A percentile compares a stretch with the other conserved stretches of the same genome.
phyloP scores from a whole-genome alignment of 2,888 invertebrate genomes.

The Copidosoma aretas region DNA sequence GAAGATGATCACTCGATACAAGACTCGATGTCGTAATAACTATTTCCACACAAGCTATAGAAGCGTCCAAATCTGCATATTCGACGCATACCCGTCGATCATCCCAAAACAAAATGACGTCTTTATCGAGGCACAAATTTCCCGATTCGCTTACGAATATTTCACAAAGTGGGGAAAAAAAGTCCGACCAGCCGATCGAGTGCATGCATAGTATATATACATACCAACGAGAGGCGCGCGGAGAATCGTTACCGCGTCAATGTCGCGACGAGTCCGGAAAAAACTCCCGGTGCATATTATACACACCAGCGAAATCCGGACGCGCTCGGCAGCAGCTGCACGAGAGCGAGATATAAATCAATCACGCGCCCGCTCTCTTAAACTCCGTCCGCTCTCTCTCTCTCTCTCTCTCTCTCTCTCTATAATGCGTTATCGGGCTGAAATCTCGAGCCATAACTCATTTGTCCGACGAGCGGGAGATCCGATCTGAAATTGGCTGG shows the following conservation, averaged over 20 bases:
- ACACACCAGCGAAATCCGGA: conserved; percentile 6
- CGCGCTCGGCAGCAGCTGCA: neutral
- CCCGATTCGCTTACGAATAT: too few species aligned
- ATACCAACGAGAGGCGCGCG: neutral
- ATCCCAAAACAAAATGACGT: too few species aligned
- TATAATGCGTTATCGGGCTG: conserved; percentile 5
- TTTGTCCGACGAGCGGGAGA: conserved; percentile 6
- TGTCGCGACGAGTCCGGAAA: conserved; percentile 11
- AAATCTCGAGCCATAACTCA: conserved; percentile 24
- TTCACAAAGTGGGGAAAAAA: too few species aligned
- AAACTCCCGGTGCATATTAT: neutral
- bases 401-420: too few species aligned
- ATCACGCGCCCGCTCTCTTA: conserved; percentile 6
- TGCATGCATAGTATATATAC: neutral
- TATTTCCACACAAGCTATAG: too few species aligned
- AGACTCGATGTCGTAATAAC: too few species aligned
- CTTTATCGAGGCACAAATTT: too few species aligned
- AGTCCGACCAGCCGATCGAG: too few species aligned
- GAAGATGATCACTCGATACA: too few species aligned
- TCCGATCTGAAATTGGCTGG: conserved; percentile 3
- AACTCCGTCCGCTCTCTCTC: neutral
- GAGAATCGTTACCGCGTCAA: conserved; percentile 10
- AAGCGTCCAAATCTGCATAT: too few species aligned
- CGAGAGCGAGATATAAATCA: conserved; percentile 21
- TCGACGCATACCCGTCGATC: too few species aligned